Evolutionary conservation across 2,113 vertebrate species (phyloP).

Genomic region (Lagenorhynchus albirostris): DNA sequence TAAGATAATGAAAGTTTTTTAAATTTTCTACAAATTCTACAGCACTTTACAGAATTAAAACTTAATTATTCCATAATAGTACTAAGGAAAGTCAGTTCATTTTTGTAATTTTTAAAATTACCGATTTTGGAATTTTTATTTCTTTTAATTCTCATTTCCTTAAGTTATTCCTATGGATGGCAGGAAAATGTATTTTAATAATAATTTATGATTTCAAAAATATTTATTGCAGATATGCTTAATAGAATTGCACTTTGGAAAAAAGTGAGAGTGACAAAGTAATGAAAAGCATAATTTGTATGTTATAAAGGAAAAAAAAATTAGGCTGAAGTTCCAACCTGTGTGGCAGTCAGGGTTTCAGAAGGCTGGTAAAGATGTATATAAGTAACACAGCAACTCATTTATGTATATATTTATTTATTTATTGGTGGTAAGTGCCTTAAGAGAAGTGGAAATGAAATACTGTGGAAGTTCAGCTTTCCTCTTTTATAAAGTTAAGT

Average conservation of each 20-base stretch:
- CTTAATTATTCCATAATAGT: neutral
- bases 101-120: neutral
- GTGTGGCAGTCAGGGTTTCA: neutral
- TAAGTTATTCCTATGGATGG: neutral
- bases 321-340: neutral
- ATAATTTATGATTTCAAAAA: neutral
- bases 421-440: neutral
- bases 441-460: neutral
- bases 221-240: neutral
- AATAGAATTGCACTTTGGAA: neutral
- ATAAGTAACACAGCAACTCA: neutral
- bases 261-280: neutral
- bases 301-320: neutral
- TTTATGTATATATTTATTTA: too few species aligned
- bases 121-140: neutral
- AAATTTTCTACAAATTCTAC: neutral
- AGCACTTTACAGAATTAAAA: neutral
- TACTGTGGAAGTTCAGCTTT: neutral
- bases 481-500: neutral
- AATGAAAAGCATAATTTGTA: neutral
- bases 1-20: neutral
- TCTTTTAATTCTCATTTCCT: neutral
- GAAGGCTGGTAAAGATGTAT: neutral
- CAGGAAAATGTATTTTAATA: neutral
- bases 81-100: neutral